Conservation (phyloP, 2,888 invertebrate genomes). For the Rotaria sp. region DNA sequence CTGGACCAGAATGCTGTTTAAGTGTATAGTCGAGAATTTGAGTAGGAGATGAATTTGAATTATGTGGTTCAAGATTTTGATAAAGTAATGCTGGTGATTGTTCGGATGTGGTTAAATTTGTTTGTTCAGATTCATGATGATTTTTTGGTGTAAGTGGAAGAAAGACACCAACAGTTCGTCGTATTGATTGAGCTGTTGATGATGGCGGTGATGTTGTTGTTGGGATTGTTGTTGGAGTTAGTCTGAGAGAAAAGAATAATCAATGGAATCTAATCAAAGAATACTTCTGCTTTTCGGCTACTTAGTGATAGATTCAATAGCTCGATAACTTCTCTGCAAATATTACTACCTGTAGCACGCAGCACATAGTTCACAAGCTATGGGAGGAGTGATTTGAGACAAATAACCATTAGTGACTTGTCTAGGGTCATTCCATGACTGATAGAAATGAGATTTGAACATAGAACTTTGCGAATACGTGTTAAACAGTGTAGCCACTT, state of each 20-base stretch:
- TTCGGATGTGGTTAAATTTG: not conserved
- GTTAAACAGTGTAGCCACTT: no score
- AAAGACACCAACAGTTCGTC: not conserved
- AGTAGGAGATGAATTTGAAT: not conserved
- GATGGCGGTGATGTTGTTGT: not conserved
- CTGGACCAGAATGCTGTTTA: not conserved
- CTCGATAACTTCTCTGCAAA: no score
- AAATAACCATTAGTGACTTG: no score
- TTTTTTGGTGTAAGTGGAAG: not conserved
- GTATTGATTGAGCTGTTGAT: not conserved
- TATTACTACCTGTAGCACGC: no score
- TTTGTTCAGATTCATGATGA: not conserved
- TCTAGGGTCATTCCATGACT: no score
- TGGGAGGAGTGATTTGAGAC: no score
- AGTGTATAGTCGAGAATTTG: not conserved
- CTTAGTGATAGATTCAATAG: no score
- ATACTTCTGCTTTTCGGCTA: no score
- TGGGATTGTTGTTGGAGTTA: not conserved
- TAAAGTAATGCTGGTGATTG: not conserved
- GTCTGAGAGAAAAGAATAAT: not conserved
- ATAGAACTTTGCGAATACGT: no score
- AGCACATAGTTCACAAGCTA: no score
- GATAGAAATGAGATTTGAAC: no score
- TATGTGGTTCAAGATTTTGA: not conserved
- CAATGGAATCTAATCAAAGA: not conserved